Evolutionary conservation across 2,113 vertebrate genomes (phyloP).

Genomic region (Elaphurus davidianus): DNA sequence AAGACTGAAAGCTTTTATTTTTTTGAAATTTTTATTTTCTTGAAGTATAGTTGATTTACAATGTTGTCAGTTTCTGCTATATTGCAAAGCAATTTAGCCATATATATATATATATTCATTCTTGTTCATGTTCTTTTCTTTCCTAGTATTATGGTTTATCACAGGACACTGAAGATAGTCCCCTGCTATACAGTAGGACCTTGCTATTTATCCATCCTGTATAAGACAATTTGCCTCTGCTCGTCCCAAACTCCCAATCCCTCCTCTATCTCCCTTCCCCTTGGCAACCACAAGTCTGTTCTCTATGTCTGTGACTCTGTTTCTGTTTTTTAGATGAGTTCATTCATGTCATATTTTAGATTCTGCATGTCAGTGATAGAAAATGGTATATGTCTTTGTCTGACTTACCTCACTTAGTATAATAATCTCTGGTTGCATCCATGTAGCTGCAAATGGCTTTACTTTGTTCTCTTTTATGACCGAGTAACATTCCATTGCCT

Average conservation of each 20-base stretch:
- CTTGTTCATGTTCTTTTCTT: not conserved
- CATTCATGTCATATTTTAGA: not conserved
- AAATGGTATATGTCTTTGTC: not conserved
- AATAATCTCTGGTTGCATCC: not conserved
- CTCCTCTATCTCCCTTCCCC: not conserved
- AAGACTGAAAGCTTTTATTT: not conserved
- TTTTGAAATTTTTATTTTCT: not conserved
- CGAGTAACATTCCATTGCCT: not conserved
- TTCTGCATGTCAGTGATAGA: not conserved
- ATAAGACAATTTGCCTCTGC: not conserved
- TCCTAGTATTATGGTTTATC: not conserved
- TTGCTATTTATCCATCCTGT: not conserved
- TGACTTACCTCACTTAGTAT: not conserved
- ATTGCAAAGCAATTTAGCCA: not conserved
- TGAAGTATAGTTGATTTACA: not conserved
- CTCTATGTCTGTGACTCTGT: fast-evolving
- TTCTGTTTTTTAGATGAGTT: not conserved
- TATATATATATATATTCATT: not conserved
- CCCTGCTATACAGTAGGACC: not conserved
- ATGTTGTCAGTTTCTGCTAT: not conserved
- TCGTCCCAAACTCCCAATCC: not conserved
- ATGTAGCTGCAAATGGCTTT: not conserved
- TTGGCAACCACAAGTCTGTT: not conserved
- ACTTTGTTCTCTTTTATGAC: not conserved
- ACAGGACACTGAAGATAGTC: not conserved